Conservation (phyloP, 2,113 vertebrate genomes). For the Bubo bubo region DNA sequence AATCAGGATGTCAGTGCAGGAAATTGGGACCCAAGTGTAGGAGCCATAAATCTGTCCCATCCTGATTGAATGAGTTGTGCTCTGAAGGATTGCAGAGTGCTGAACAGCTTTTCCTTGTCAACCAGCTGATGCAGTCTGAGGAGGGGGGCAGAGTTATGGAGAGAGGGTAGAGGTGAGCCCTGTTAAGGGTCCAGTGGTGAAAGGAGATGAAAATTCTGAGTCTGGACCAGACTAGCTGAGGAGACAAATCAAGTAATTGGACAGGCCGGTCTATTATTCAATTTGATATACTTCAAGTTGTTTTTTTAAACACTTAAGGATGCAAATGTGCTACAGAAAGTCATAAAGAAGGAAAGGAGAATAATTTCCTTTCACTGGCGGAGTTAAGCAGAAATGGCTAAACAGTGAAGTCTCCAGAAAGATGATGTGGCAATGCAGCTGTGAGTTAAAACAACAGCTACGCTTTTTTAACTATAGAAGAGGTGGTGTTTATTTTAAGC, state of each 20-base stretch:
- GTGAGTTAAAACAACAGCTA: conserved; percentile 29
- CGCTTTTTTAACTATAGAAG: background rate
- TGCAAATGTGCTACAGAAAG: background rate
- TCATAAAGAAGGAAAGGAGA: background rate
- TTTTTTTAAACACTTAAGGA: background rate
- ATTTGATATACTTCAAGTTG: background rate
- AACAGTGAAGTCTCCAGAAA: background rate
- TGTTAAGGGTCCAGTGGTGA: background rate
- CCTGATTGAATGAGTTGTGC: conserved; percentile 51
- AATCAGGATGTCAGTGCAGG: conserved; percentile 64
- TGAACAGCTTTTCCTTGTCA: conserved; percentile 39
- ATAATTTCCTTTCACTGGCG: background rate
- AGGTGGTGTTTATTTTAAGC: conserved; percentile 31
- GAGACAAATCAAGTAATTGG: background rate
- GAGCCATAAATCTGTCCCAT: conserved; percentile 51
- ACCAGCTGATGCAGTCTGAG: background rate
- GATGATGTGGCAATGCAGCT: background rate
- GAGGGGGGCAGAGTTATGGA: conserved; percentile 10
- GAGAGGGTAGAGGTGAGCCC: background rate
- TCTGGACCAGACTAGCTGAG: background rate
- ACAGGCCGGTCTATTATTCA: background rate
- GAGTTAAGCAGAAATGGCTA: background rate
- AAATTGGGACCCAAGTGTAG: conserved; percentile 50
- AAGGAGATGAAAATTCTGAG: background rate
- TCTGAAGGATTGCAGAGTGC: conserved; percentile 48